phyloP scores from a whole-genome alignment of 2,888 invertebrate genomes.

The Leucania comma region DNA sequence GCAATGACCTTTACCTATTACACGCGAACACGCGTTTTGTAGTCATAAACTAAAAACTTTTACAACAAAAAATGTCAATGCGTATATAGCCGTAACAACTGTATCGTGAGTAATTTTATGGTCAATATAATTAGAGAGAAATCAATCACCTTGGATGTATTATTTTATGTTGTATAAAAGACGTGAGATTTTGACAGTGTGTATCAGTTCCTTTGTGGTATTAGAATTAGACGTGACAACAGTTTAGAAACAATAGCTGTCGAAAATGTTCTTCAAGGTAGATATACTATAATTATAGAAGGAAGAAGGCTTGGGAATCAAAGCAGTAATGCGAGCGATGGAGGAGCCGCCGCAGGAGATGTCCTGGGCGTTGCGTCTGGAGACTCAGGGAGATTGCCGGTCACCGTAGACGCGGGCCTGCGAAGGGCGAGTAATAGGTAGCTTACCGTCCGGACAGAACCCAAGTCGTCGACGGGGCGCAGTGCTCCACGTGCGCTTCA shows the following conservation, averaged over 20 bases:
- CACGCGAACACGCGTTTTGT: slow-evolving; percentile 35
- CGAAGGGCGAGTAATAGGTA: too few species aligned
- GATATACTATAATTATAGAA: too few species aligned
- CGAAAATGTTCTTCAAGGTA: slow-evolving; percentile 62
- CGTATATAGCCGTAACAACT: slow-evolving; percentile 40
- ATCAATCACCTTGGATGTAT: slow-evolving; percentile 60
- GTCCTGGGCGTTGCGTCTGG: too few species aligned
- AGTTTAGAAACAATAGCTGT: slow-evolving; percentile 7
- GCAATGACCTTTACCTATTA: slow-evolving; percentile 31
- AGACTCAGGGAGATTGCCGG: too few species aligned
- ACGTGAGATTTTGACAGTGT: slow-evolving; percentile 26
- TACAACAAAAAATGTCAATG: slow-evolving; percentile 50
- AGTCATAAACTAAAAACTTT: slow-evolving; percentile 45
- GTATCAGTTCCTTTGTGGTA: slow-evolving; percentile 51
- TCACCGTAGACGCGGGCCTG: too few species aligned
- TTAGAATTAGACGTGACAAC: slow-evolving; percentile 23
- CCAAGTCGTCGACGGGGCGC: too few species aligned
- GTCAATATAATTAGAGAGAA: slow-evolving; percentile 55
- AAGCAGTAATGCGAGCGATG: too few species aligned
- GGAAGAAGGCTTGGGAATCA: too few species aligned
- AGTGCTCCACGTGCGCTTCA: too few species aligned
- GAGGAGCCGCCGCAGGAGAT: too few species aligned
- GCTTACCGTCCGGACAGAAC: too few species aligned
- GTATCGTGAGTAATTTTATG: slow-evolving; percentile 42
- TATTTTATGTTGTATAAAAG: slow-evolving; percentile 57